Percentiles rank a stretch among this genome's conserved stretches.
Conservation (phyloP, 2,888 invertebrate genomes). For the Euphydryas editha region DNA sequence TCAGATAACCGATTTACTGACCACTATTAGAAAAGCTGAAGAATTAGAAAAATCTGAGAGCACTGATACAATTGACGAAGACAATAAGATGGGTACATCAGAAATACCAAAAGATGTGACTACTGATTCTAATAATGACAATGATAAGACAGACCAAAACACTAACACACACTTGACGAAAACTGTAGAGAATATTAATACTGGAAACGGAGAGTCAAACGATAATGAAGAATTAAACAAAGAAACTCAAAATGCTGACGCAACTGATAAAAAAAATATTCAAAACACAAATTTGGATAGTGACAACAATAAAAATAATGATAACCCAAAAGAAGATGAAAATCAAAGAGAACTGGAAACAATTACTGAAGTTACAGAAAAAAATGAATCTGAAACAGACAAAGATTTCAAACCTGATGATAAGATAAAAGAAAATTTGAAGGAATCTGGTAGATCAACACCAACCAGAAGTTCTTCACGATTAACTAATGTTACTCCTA, state of each 20-base stretch:
- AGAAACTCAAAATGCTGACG: background rate
- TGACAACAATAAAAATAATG: background rate
- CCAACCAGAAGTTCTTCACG: constrained; percentile 57
- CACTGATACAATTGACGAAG: background rate
- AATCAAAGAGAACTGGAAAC: constrained; percentile 17
- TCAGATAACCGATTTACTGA: constrained; percentile 62
- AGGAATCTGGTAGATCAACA: constrained; percentile 50
- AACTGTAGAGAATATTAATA: no score
- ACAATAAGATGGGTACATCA: no score
- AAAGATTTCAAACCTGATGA: constrained; percentile 14
- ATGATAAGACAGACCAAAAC: background rate
- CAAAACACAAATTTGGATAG: background rate
- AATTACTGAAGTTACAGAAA: constrained; percentile 15
- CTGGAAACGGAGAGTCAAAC: background rate
- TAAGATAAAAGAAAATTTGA: constrained; percentile 26
- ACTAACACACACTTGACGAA: background rate
- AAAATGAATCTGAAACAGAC: constrained; percentile 7
- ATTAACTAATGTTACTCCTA: constrained; percentile 55
- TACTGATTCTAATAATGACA: background rate
- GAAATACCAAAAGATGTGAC: background rate
- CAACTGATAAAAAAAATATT: background rate
- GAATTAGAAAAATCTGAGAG: background rate
- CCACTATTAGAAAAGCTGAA: constrained; percentile 49
- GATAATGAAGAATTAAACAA: constrained; percentile 6
- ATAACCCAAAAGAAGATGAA: constrained; percentile 13